Percentiles rank a stretch among this genome's conserved stretches.
Conservation (phyloP, 2,888 invertebrate species). For the Caenorhabditis parvicauda region DNA sequence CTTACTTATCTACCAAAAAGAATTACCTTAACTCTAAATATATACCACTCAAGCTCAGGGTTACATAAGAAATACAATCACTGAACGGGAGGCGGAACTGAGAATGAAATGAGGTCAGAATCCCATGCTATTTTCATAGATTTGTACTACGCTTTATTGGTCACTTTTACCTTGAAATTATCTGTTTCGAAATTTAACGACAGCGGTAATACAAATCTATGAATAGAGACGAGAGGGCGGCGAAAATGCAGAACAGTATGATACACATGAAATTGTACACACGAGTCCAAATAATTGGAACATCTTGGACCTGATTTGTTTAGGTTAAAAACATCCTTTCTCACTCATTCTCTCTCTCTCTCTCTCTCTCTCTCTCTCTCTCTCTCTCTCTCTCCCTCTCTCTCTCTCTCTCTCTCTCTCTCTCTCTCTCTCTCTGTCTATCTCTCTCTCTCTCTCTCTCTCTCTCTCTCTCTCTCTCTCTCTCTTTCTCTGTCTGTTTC, state of each 20-base stretch:
- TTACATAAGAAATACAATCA: neutral
- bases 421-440: slow-evolving; percentile 1
- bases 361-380: neutral
- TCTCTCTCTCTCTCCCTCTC: slow-evolving; percentile 1
- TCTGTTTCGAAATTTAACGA: no score
- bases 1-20: neutral
- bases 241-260: neutral
- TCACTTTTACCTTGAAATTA: no score
- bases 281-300: neutral
- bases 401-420: neutral
- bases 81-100: neutral
- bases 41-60: no score
- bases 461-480: neutral
- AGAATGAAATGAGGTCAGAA: neutral
- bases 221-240: neutral
- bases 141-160: no score
- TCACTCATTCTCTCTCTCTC: slow-evolving; percentile 1
- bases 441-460: neutral
- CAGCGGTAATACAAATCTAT: neutral
- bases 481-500: neutral
- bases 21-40: no score
- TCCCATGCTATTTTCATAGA: no score
- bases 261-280: neutral
- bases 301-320: neutral
- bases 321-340: neutral